Evolutionary conservation across 2,888 invertebrate genomes (phyloP).

Genomic region (Minunthozetes semirufus): DNA sequence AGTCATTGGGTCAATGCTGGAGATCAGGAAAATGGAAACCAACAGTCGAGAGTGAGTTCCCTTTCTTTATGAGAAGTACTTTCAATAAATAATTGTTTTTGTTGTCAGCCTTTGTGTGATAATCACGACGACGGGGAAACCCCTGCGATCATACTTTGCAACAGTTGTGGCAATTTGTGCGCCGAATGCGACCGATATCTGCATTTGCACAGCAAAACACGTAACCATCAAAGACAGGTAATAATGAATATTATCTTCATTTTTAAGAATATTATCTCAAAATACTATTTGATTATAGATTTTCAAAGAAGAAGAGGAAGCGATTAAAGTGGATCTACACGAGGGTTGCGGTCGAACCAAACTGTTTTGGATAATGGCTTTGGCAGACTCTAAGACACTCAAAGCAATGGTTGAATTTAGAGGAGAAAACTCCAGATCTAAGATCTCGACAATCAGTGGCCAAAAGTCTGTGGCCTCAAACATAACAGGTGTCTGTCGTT

Average conservation of each 20-base stretch:
- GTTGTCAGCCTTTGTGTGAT: constrained; percentile 47
- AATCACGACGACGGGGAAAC: constrained; percentile 97
- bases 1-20: constrained; percentile 67
- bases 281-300: constrained; percentile 53
- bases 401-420: constrained; percentile 76
- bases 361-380: constrained; percentile 83
- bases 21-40: constrained; percentile 47
- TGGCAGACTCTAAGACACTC: constrained; percentile 85
- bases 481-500: constrained; percentile 68
- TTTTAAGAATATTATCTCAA: constrained; percentile 36
- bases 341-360: constrained; percentile 90
- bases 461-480: neutral
- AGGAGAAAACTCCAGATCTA: constrained; percentile 49
- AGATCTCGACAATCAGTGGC: neutral
- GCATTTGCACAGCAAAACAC: constrained; percentile 79
- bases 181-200: constrained; percentile 92
- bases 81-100: neutral
- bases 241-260: neutral
- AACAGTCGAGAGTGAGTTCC: constrained; percentile 10
- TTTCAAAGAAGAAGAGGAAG: constrained; percentile 92
- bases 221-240: constrained; percentile 74
- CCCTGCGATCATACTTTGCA: constrained; percentile 83
- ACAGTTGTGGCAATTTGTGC: constrained; percentile 82
- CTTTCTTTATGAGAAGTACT: too few relatives aligned
- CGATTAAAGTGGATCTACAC: constrained; percentile 92